These are phyloP conservation scores for Psittacula cyanocephala DNA, from an alignment of 2,113 vertebrate species.

Conservation along the genomic window DNA sequence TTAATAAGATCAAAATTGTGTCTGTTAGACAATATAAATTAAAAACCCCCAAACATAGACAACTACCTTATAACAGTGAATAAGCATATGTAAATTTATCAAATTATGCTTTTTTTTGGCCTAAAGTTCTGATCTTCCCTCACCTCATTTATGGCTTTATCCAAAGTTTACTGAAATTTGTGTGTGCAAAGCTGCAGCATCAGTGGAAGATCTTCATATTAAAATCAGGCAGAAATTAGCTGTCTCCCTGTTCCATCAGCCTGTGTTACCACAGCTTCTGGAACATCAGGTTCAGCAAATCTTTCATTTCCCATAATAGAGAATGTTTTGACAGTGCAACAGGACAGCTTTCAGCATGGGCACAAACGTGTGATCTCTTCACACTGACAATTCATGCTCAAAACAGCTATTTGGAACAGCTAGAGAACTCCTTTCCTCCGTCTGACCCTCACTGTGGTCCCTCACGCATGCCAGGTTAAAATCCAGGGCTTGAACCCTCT, in stretches of 20 bases:
- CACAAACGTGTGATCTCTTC: neutral
- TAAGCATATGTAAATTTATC: neutral
- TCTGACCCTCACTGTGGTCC: neutral
- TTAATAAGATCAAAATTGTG: neutral
- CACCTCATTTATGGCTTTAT: neutral
- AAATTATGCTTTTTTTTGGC: neutral
- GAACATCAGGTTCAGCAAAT: neutral
- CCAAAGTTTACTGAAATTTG: neutral
- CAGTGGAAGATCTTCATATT: neutral
- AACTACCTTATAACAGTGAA: neutral
- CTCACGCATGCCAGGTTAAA: neutral
- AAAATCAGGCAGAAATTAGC: neutral
- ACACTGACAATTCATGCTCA: neutral
- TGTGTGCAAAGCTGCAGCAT: neutral
- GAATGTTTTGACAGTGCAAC: neutral
- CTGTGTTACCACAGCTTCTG: neutral
- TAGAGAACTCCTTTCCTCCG: neutral
- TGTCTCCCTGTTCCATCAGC: neutral
- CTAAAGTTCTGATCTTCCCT: neutral
- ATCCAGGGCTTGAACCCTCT: neutral
- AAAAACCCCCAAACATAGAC: accelerated
- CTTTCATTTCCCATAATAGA: neutral
- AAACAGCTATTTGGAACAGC: neutral
- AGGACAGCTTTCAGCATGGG: neutral
- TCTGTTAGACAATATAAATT: neutral